Evolutionary conservation across 2,888 invertebrate species (phyloP), one percentile per base, ranked within the genome.

Genomic region (Gonocerus acuteangulatus): DNA sequence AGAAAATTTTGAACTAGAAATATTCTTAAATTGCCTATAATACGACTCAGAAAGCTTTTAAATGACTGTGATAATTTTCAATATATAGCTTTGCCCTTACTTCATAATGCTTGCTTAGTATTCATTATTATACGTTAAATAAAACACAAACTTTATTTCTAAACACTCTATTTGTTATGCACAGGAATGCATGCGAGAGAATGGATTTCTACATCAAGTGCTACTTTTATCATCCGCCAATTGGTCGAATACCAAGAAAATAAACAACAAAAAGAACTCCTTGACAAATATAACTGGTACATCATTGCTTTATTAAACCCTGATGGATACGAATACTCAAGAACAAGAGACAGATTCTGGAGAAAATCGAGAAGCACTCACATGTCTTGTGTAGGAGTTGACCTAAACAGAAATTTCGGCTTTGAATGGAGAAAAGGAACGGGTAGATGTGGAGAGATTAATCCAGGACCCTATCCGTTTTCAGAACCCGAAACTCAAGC

Each of bases 121-220:
- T n/a, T n/a, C n/a, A n/a, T n/a, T n/a, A n/a, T n/a, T n/a, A n/a
- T n/a, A n/a, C n/a, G n/a, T n/a, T n/a, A n/a, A n/a, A n/a, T n/a
- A n/a, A n/a, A n/a, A n/a, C n/a, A n/a, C n/a, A n/a, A n/a, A n/a
- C n/a, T n/a, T n/a, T n/a, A n/a, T n/a, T n/a, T n/a, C n/a, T n/a
- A n/a, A n/a, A n/a, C n/a, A n/a, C n/a, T n/a, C n/a, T n/a, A n/a
- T n/a, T n/a, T n/a, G n/a, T n/a, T n/a, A n/a, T n/a, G n/a, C n/a
- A 27, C 62, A 71, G 85, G 89, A n/a, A 90, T 91, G 67, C 92
- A 92, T 69, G 88, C 91, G 0, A 80, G 95, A 18, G 95, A 95
- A 77, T 95, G 90, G 90, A 87, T 91, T 69, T 85, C 86, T 49
- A 84, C 87, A 0, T 87, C 89, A 0, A 81, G 85, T 0, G 87